These are phyloP conservation scores for Sprattus sprattus DNA, from an alignment of 2,113 vertebrate genomes.

Conservation along the genomic window DNA sequence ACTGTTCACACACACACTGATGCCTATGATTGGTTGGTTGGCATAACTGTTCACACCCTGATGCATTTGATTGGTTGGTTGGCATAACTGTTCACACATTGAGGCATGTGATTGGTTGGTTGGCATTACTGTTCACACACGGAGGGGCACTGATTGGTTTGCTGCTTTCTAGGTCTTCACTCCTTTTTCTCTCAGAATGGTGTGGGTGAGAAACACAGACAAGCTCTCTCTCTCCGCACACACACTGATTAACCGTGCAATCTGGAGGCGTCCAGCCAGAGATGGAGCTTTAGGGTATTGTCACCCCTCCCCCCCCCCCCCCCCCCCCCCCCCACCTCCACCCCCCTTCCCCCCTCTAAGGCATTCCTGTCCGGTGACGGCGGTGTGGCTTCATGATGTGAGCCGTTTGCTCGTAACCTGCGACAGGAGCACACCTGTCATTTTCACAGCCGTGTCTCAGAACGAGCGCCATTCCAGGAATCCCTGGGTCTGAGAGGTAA, in stretches of 20 bases:
- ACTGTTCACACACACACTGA: too few relatives aligned
- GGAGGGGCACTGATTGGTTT: background rate
- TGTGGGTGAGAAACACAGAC: too few relatives aligned
- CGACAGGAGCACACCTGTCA: constrained; percentile 37
- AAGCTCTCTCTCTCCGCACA: background rate
- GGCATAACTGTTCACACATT: too few relatives aligned
- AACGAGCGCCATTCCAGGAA: constrained; percentile 46
- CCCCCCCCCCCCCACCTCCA: background rate
- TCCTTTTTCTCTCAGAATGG: too few relatives aligned
- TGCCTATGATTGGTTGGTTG: too few relatives aligned
- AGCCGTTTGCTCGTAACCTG: constrained; percentile 27
- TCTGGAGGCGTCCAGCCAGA: background rate
- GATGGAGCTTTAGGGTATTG: background rate
- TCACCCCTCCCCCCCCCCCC: background rate
- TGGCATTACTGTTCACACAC: too few relatives aligned
- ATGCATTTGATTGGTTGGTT: too few relatives aligned
- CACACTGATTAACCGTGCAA: background rate
- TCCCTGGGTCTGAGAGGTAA: constrained; percentile 9
- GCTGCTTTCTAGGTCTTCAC: too few relatives aligned
- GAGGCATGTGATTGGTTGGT: too few relatives aligned
- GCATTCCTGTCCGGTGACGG: too few relatives aligned
- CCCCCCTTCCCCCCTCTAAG: background rate
- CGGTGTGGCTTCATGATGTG: constrained; percentile 34
- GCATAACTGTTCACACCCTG: too few relatives aligned
- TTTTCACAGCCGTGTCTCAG: constrained; percentile 37